Percentiles rank a stretch among this genome's conserved stretches.
Conservation (phyloP, 2,113 vertebrate genomes). For the Panurus biarmicus region DNA sequence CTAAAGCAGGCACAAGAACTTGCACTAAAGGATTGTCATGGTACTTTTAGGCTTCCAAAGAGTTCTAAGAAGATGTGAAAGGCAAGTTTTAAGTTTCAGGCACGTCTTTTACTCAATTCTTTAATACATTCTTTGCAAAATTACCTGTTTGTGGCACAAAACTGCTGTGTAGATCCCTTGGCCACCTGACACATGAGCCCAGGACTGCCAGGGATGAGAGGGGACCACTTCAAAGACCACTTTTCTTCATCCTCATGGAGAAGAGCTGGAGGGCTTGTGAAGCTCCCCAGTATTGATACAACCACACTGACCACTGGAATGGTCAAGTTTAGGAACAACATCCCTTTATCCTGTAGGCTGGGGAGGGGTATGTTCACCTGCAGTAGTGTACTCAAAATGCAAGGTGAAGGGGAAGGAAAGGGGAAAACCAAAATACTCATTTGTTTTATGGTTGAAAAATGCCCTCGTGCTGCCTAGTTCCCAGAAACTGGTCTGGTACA, state of each 20-base stretch:
- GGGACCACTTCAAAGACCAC: background rate
- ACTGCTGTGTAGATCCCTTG: background rate
- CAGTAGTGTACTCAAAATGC: background rate
- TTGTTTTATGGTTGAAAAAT: background rate
- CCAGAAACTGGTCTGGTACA: background rate
- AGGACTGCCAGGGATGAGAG: background rate
- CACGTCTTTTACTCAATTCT: accelerated
- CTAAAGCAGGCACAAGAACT: background rate
- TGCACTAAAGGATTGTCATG: background rate
- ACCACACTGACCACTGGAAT: background rate
- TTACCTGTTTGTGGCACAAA: background rate
- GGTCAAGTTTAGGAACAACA: background rate
- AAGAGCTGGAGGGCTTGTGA: background rate
- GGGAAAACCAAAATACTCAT: accelerated
- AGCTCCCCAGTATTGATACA: background rate
- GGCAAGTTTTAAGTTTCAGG: background rate
- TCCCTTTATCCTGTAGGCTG: background rate
- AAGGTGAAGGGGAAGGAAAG: background rate
- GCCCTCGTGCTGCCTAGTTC: background rate
- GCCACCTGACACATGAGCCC: background rate
- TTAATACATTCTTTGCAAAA: background rate
- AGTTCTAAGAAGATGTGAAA: background rate
- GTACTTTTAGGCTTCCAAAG: background rate
- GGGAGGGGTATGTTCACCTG: background rate
- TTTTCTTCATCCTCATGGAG: background rate